A percentile compares a stretch with the other conserved stretches of the same genome.
These are phyloP conservation scores for Stercorarius parasiticus DNA, from an alignment of 2,113 vertebrate species.

Conservation along the genomic window DNA sequence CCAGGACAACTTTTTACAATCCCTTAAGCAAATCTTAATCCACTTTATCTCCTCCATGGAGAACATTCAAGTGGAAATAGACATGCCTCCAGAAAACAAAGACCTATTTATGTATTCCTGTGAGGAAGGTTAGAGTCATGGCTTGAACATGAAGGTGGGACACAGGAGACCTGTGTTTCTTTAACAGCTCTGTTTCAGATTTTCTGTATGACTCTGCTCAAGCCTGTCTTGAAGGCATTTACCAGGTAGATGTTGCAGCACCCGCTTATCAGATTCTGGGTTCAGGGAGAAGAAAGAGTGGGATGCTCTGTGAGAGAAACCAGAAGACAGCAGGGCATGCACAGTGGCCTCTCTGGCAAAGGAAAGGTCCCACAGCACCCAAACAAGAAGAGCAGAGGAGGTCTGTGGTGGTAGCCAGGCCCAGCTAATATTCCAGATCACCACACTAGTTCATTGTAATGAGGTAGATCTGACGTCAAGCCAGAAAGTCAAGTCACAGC, in stretches of 20 bases:
- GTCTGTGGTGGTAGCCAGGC: neutral
- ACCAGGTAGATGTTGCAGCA: neutral
- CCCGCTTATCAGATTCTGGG: neutral
- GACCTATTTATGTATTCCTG: conserved; percentile 4
- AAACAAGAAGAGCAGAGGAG: neutral
- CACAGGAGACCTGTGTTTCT: neutral
- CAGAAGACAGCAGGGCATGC: neutral
- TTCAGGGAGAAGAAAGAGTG: neutral
- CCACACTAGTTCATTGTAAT: neutral
- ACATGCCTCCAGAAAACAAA: neutral
- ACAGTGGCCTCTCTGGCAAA: neutral
- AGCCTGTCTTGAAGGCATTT: neutral
- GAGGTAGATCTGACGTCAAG: neutral
- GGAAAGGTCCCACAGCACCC: neutral
- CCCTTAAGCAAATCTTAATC: conserved; percentile 45
- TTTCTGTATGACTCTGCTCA: neutral
- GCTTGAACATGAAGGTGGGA: neutral
- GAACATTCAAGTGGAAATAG: conserved; percentile 28
- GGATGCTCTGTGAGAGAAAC: neutral
- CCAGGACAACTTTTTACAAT: neutral
- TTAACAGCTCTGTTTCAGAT: neutral
- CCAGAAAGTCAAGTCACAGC: neutral
- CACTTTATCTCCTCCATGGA: conserved; percentile 10
- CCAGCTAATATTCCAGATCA: neutral
- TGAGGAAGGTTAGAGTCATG: conserved; percentile 9